Percentiles rank a stretch among this genome's conserved stretches.
Conservation (phyloP, 2,113 vertebrate genomes). For the Albula glossodonta region DNA sequence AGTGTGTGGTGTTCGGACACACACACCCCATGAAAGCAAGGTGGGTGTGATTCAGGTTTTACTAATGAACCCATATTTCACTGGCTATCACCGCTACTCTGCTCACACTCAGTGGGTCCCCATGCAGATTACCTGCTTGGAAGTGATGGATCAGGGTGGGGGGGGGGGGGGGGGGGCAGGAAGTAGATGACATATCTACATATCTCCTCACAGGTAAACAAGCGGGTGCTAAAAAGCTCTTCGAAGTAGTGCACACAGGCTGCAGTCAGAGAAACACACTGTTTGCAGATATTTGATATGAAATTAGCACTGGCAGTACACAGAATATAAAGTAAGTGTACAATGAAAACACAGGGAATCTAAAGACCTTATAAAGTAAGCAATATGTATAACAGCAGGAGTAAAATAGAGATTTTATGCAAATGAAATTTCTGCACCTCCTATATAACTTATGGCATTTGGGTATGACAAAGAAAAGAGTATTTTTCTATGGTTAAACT, state of each 20-base stretch:
- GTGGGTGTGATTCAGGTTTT: not conserved
- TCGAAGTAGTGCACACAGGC: not conserved
- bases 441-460: no score
- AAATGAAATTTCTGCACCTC: no score
- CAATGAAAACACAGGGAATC: no score
- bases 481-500: no score
- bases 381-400: no score
- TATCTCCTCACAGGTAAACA: conserved; percentile 45
- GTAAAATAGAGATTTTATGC: no score
- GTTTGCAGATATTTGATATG: not conserved
- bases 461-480: no score
- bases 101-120: not conserved
- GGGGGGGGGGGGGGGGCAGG: conserved; percentile 27
- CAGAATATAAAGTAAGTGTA: not conserved
- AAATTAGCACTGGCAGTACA: not conserved
- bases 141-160: not conserved
- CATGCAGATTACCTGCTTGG: not conserved
- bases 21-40: not conserved
- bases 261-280: not conserved
- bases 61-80: not conserved
- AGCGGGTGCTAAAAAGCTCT: conserved; percentile 39
- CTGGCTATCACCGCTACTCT: not conserved
- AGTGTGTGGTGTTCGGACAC: not conserved
- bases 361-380: no score
- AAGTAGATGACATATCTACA: conserved; percentile 56